Percentiles rank a stretch among this genome's conserved stretches.
These are phyloP conservation scores for Epiperipatus broadwayi DNA, from an alignment of 2,888 invertebrate genomes.

Conservation along the genomic window DNA sequence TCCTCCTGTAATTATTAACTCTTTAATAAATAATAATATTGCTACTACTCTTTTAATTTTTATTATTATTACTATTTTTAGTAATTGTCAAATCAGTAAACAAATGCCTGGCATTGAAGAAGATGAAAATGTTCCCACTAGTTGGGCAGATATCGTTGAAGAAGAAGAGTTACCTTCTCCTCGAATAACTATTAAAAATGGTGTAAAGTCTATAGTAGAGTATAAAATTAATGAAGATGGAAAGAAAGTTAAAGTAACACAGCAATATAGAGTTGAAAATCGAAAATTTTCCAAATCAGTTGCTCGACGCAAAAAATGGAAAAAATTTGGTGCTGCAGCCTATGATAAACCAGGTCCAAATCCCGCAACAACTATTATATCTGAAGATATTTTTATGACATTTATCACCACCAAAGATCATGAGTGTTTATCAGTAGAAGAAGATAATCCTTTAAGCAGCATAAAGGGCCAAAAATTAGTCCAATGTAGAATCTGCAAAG, in stretches of 20 bases:
- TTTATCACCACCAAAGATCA: slow-evolving; percentile 27
- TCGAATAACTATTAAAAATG: slow-evolving; percentile 46
- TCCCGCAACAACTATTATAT: slow-evolving; percentile 86
- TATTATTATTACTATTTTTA: no score
- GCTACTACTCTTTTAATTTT: no score
- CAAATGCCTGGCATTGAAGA: no score
- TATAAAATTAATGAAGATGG: slow-evolving; percentile 67
- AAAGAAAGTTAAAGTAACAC: slow-evolving; percentile 48
- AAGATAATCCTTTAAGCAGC: slow-evolving; percentile 36
- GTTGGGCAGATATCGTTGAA: no score
- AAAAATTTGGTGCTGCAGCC: slow-evolving; percentile 79
- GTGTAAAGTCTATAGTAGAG: slow-evolving; percentile 73
- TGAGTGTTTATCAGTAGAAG: no score
- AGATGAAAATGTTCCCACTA: no score
- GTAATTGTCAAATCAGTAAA: no score
- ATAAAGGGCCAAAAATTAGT: no score
- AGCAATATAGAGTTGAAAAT: slow-evolving; percentile 76
- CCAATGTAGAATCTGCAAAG: slow-evolving; percentile 72
- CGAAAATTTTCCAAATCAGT: slow-evolving; percentile 57
- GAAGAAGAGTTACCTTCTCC: slow-evolving; percentile 27
- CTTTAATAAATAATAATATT: no score
- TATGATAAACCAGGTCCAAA: slow-evolving; percentile 91
- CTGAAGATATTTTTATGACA: slow-evolving; percentile 85
- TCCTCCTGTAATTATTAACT: no score
- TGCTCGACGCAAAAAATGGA: slow-evolving; percentile 78